Conservation (phyloP, 1,140 invertebrate species). For the Cyphomyrmex costatus region DNA sequence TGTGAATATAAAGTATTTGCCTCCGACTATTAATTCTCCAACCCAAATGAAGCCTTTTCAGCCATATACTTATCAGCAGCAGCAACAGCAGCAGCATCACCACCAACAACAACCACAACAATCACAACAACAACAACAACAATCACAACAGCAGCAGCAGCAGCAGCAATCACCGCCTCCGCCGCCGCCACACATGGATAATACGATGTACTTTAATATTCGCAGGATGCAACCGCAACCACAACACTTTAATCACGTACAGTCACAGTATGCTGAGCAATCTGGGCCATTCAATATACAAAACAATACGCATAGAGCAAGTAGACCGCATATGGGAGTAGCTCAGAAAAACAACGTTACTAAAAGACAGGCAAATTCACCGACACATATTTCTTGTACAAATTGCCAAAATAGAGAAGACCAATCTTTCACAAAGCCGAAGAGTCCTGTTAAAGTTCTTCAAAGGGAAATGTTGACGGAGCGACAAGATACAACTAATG, state of each 20-base stretch:
- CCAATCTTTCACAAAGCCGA: constrained; percentile 60
- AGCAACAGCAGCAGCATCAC: constrained; percentile 48
- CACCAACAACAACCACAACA: constrained; percentile 24
- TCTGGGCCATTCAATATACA: constrained; percentile 59
- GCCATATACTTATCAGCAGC: constrained; percentile 66
- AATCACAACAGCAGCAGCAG: constrained; percentile 40
- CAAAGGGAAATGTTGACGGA: constrained; percentile 68
- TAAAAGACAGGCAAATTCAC: constrained; percentile 78
- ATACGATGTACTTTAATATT: constrained; percentile 72
- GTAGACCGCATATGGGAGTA: constrained; percentile 73
- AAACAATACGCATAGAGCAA: constrained; percentile 60
- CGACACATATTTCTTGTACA: constrained; percentile 71
- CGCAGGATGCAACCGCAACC: constrained; percentile 69
- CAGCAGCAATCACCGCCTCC: constrained; percentile 21
- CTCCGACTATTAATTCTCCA: constrained; percentile 61
- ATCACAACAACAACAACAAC: constrained; percentile 22
- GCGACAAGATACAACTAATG: constrained; percentile 58
- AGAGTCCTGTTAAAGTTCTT: constrained; percentile 76
- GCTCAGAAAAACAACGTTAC: constrained; percentile 74
- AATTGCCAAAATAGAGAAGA: constrained; percentile 71
- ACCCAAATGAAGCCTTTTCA: constrained; percentile 57
- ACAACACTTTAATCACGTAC: constrained; percentile 71
- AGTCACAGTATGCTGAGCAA: constrained; percentile 71
- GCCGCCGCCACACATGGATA: constrained; percentile 65
- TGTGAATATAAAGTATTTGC: constrained; percentile 76